These are phyloP conservation scores for Caenorhabditis tropicalis DNA, from an alignment of 1,140 invertebrate species.

Conservation along the genomic window DNA sequence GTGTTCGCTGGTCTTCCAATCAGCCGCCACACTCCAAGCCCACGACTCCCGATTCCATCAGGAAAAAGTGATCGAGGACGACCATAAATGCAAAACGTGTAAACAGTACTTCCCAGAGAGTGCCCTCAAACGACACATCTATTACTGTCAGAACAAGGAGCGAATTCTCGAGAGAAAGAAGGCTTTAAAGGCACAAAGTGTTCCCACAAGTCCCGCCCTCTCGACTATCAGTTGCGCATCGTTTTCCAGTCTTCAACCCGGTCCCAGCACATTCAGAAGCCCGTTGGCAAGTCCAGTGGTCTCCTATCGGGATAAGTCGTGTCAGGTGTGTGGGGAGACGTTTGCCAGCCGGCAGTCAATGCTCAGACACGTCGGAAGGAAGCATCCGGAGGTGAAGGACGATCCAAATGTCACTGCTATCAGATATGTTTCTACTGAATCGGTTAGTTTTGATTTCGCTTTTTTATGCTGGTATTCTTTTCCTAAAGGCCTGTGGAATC, in stretches of 20 bases:
- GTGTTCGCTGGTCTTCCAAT: background rate
- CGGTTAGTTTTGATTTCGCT: background rate
- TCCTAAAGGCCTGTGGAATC: too few relatives aligned
- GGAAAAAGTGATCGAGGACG: too few relatives aligned
- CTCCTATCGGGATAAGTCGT: slow-evolving; percentile 2
- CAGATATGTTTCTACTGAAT: background rate
- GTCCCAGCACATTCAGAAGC: background rate
- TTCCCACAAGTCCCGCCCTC: background rate
- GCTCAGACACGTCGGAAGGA: slow-evolving; percentile 26
- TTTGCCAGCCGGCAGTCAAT: slow-evolving; percentile 16
- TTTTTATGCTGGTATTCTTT: too few relatives aligned
- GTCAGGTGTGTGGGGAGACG: background rate
- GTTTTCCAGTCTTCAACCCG: background rate
- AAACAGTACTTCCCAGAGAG: background rate
- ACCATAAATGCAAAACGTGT: background rate
- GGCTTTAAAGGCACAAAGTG: background rate
- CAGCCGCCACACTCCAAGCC: background rate
- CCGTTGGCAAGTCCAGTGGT: background rate
- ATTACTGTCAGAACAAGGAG: slow-evolving; percentile 12
- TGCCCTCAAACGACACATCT: background rate
- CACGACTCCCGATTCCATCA: background rate
- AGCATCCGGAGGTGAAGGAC: slow-evolving; percentile 17
- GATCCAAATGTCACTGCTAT: slow-evolving; percentile 7
- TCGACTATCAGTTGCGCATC: background rate
- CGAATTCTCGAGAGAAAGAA: background rate